A percentile compares a stretch with the other conserved stretches of the same genome.
phyloP scores from a whole-genome alignment of 2,888 invertebrate species.

The Yponomeuta sedellus region DNA sequence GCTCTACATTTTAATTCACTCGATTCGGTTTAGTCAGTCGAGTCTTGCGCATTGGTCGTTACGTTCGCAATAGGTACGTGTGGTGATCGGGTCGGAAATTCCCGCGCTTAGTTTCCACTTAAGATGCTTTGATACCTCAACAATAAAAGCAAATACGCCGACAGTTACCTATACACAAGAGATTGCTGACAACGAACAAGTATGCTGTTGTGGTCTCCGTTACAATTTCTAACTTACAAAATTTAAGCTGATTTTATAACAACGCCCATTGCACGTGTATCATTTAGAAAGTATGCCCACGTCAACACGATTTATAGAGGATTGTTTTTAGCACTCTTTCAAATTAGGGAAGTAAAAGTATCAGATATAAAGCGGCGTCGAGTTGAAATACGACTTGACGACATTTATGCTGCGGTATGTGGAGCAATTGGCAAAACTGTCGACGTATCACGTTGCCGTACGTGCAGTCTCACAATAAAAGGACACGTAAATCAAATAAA shows the following conservation, averaged over 20 bases:
- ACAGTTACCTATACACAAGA: background rate
- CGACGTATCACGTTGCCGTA: conserved; percentile 6
- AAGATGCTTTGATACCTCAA: background rate
- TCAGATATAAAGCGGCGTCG: background rate
- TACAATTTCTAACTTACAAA: background rate
- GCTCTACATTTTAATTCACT: conserved; percentile 14
- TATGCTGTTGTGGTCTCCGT: background rate
- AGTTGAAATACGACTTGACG: background rate
- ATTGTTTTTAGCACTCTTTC: background rate
- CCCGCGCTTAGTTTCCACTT: background rate
- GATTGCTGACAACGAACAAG: background rate
- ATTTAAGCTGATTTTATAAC: background rate
- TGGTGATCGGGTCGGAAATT: background rate
- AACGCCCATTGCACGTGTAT: background rate
- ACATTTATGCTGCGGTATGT: background rate
- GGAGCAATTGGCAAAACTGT: conserved; percentile 11
- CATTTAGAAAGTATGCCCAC: background rate
- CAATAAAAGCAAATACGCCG: background rate
- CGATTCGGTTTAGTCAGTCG: conserved; percentile 10
- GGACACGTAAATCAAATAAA: conserved; percentile 5
- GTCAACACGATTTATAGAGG: background rate
- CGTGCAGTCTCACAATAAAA: conserved; percentile 7
- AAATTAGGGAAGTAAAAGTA: background rate
- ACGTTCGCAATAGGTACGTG: background rate
- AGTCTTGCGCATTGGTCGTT: background rate